Base-by-base conservation (phyloP, 2,797 vertebrate species). In the Arctocebus calabarensis region DNA sequence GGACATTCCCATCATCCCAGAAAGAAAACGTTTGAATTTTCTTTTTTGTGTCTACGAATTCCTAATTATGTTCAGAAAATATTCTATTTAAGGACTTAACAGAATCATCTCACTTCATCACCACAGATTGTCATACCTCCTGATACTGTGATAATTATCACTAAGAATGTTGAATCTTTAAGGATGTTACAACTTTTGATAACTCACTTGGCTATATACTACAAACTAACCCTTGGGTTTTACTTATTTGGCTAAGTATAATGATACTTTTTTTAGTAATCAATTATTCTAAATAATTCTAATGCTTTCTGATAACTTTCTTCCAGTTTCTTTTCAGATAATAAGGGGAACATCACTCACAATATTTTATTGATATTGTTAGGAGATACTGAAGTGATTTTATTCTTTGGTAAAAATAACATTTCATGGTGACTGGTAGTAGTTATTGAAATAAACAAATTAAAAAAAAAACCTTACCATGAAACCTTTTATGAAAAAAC, bases 21-120 rank as follows among this genome's bases (percentile, higher is more conserved):
- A 59, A 95, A 90, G 43, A 86, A 73, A 66, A 27, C 6, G 75
- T 88, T 45, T 34, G 34, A 9, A 81, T 94, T 92, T 83, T 32
- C 34, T 19, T 62, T 94, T 48, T 62, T 91, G 23, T 57, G 61
- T 85, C 22, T 68, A 7, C 48, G 48, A 77, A 68, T 94, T 94
- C n/a, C 23, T 48, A 79, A 70, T 88, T 88, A 40, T 37, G 12
- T 62, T 81, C 25, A 71, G 27, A 27, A 84, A 78, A 74, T 83
- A 40, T 73, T 34, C 25, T 85, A 16, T 83, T 66, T 94, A 90
- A 90, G 66, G 34, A 85, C 17, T 29, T 29, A 52, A 37, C 14
- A 73, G 66, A 92, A 78, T 52, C 29, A 79, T 43, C 62, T 86
- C 66, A 83, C 32, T 61, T 34, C 77, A 57, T 48, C 84, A 74